These are phyloP conservation scores for Rhodeus uyekii DNA, from an alignment of 2,797 vertebrate species.

Conservation along the genomic window DNA sequence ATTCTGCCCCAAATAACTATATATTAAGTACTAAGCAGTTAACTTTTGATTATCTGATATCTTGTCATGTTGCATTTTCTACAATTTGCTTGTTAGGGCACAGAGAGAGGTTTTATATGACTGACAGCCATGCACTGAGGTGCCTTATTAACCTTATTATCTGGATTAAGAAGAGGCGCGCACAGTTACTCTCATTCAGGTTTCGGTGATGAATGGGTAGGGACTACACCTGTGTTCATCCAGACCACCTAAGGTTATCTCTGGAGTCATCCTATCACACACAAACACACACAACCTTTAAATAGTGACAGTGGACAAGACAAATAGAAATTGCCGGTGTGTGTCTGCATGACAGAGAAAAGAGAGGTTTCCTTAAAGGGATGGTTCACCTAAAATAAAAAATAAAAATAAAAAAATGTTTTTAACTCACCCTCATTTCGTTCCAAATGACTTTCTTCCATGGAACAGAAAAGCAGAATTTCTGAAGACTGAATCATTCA, in stretches of 20 bases:
- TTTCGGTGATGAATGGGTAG: slow-evolving; percentile 33
- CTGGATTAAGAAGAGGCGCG: slow-evolving; percentile 5
- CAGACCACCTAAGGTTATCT: slow-evolving; percentile 52
- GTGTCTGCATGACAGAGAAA: neutral
- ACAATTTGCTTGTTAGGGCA: slow-evolving; percentile 20
- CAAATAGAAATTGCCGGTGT: slow-evolving; percentile 14
- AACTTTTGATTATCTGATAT: neutral
- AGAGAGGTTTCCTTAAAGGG: neutral
- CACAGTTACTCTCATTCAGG: slow-evolving; percentile 44
- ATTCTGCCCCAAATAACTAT: neutral
- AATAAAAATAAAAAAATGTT: neutral
- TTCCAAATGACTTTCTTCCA: neutral
- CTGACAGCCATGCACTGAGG: slow-evolving; percentile 18
- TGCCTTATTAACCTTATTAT: slow-evolving; percentile 4
- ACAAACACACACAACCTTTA: slow-evolving; percentile 7
- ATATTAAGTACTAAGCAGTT: neutral
- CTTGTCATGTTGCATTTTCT: neutral
- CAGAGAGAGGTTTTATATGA: neutral
- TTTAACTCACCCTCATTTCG: neutral
- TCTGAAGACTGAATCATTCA: slow-evolving; percentile 11
- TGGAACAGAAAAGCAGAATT: slow-evolving; percentile 1
- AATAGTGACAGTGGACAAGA: slow-evolving; percentile 35
- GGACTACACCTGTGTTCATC: slow-evolving; percentile 50
- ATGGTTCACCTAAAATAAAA: neutral
- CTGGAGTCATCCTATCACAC: slow-evolving; percentile 44